phyloP scores from a whole-genome alignment of 2,113 vertebrate genomes.

The Donacobius atricapilla region DNA sequence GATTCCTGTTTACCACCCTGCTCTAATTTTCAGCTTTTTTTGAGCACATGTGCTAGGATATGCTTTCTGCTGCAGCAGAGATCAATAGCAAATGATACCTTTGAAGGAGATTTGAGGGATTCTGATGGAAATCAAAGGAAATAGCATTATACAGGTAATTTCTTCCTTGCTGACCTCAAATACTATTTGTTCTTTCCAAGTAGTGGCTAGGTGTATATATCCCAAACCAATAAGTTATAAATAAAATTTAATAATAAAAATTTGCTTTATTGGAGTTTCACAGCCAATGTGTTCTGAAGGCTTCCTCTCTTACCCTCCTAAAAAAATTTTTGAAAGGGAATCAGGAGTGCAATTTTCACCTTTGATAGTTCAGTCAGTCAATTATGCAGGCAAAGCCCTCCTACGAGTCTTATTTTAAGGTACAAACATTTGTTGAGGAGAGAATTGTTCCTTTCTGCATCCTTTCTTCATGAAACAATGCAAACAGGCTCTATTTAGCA shows the following conservation, averaged over 20 bases:
- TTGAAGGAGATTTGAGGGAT: constrained; percentile 53
- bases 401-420: background rate
- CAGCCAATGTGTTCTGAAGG: background rate
- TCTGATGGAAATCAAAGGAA: constrained; percentile 37
- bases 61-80: background rate
- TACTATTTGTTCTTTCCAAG: background rate
- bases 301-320: rapidly evolving
- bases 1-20: background rate
- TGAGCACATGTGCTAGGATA: background rate
- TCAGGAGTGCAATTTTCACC: background rate
- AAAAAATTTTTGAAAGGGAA: background rate
- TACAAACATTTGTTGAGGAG: background rate
- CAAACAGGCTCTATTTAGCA: background rate
- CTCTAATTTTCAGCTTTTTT: background rate
- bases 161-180: background rate
- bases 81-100: constrained; percentile 27
- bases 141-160: background rate
- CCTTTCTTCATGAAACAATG: background rate
- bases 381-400: background rate
- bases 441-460: background rate
- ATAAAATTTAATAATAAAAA: background rate
- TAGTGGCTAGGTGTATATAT: background rate
- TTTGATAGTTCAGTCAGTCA: background rate
- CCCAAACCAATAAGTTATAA: background rate
- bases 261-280: background rate